Base-by-base conservation (phyloP, 2,113 vertebrate species). In the Neomonachus schauinslandi region DNA sequence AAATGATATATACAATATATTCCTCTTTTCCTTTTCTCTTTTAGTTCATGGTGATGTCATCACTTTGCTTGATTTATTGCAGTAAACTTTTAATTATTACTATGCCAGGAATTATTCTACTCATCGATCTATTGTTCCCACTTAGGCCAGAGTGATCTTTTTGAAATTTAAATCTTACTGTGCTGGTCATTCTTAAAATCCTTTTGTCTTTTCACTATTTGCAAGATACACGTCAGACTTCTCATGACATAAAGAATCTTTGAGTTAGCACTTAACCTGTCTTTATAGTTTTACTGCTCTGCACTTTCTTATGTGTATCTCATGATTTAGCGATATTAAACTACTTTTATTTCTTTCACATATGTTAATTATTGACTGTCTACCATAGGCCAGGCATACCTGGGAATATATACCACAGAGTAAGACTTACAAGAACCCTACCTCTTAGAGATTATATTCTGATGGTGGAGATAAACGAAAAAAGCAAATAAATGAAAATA, bases 401-500 rank as follows among this genome's bases (percentile, higher is more conserved):
- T 89, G 76, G 36, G 22, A 61, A 33, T 69, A 71, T 67, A 79
- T 67, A 79, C 18, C 86, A 89, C 14, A 89, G 19, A 79, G 36
- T 69, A 77, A 85, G 31, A 89, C 26, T 67, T 36, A 63, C 7
- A 82, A 15, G 28, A 49, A 77, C 15, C 16, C 39, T 63, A 22
- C 57, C 82, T 86, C 46, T 42, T 42, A 28, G 63, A 72, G 46
- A 90, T 90, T 65, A 83, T 82, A 76, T 76, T 95, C 46, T 76
- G 14, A 12, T 76, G 15, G 28, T 65, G 16, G 22, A 42, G 31
- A 89, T 46, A 65, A 49, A 39, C 57, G 15, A 83, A 74, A 24
- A 76, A 53, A 91, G 26, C 24, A 77, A 65, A 85, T 59, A 76
- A 84, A 67, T 95, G 18, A 81, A 92, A 81, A 88, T 87, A 87